These are phyloP conservation scores for Acromyrmex heyeri DNA, from an alignment of 1,140 invertebrate genomes.

Conservation along the genomic window DNA sequence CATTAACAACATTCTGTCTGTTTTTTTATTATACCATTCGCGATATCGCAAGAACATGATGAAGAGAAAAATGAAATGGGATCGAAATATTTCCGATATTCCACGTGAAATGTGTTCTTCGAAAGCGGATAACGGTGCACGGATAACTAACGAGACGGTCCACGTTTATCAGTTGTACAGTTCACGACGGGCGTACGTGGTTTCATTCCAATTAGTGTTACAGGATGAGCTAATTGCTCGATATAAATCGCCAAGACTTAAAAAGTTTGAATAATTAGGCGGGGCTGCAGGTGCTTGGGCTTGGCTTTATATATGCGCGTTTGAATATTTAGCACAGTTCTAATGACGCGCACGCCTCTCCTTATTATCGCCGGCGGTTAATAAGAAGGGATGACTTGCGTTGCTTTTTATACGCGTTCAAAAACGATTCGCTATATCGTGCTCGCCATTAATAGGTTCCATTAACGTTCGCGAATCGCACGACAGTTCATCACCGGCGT, in stretches of 20 bases:
- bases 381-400: conserved; percentile 15
- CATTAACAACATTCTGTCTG: background rate
- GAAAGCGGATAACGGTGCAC: conserved; percentile 60
- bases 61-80: background rate
- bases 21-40: background rate
- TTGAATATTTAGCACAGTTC: conserved; percentile 65
- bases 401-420: conserved; percentile 41
- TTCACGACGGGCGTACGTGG: conserved; percentile 45
- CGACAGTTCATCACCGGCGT: background rate
- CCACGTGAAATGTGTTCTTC: background rate
- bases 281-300: conserved; percentile 42
- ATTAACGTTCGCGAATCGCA: conserved; percentile 56
- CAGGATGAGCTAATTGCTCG: conserved; percentile 74
- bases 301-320: conserved; percentile 69
- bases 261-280: conserved; percentile 74
- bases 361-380: conserved; percentile 35
- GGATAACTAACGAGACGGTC: conserved; percentile 70
- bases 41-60: background rate
- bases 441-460: conserved; percentile 60
- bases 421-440: conserved; percentile 55
- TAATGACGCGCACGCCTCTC: conserved; percentile 49
- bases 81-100: conserved; percentile 15
- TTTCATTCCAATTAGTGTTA: conserved; percentile 75
- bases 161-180: conserved; percentile 66
- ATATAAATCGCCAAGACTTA: conserved; percentile 75